Evolutionary conservation across 2,797 vertebrate genomes (phyloP), one percentile per base, ranked within the genome.

Genomic region (Micropoecilia bifurca): DNA sequence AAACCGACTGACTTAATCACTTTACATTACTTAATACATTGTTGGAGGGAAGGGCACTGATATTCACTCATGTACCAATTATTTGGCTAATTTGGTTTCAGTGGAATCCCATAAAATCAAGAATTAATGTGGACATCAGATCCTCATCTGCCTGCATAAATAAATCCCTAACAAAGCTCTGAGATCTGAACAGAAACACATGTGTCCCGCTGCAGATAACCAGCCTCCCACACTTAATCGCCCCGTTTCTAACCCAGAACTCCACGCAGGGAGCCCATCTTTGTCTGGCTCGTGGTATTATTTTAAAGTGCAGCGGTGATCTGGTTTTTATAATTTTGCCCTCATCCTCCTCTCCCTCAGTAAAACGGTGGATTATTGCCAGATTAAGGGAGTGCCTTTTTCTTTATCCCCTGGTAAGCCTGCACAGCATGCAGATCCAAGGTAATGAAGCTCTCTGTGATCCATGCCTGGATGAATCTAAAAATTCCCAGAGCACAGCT

Each of bases 361-460:
- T 94, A 94, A 96, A 95, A 96, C 72, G 94, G 90, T 92, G 93
- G 96, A 96, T 96, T 96, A 96, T 95, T 94, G 88, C 91, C 93
- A 96, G 96, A 96, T 96, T 94, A 96, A 91, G 95, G 90, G 93
- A 93, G 92, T 94, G 93, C 92, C 93, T 95, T 94, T 95, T 90
- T 92, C 93, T 95, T 95, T 92, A 94, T 96, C 95, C 95, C 83
- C 39, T 89, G 89, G 90, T 96, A 95, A 95, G 90, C 93, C 91
- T 88, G 89, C 93, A 85, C 93, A 88, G 92, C 93, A 88, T 88
- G 90, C 88, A 86, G 94, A 94, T 95, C 94, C 94, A 87, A 95
- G 94, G 93, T 95, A 95, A 95, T 93, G 93, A 93, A 93, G 91
- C 91, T 83, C 92, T 92, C 91, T 88, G 87, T 93, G 94, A 95